These are phyloP conservation scores for Furnarius figulus DNA, from an alignment of 2,113 vertebrate genomes.

Conservation along the genomic window DNA sequence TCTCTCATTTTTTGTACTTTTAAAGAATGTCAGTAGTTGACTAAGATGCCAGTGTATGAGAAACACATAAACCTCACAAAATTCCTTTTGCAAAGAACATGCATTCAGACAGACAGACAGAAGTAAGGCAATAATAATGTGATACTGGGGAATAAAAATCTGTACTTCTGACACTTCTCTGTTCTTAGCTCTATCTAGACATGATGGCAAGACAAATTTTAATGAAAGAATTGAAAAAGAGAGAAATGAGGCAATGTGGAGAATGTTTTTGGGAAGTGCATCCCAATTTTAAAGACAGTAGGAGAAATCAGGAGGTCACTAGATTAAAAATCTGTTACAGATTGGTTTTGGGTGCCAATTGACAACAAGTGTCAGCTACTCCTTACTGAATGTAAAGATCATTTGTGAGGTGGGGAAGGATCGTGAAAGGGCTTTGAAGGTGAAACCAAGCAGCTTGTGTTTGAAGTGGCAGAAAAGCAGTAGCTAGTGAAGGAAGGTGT, in stretches of 20 bases:
- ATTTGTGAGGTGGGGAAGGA: constrained; percentile 6
- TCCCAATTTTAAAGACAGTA: background rate
- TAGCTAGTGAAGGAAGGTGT: background rate
- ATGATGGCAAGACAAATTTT: background rate
- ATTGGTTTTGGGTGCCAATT: background rate
- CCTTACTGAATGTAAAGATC: background rate
- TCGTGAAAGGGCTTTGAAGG: background rate
- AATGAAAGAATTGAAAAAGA: background rate
- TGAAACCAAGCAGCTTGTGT: constrained; percentile 11
- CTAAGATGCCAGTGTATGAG: background rate
- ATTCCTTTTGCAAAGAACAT: background rate
- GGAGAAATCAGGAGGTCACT: background rate
- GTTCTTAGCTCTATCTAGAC: background rate
- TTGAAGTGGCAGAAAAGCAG: constrained; percentile 31
- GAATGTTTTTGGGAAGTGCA: background rate
- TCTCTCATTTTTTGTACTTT: background rate
- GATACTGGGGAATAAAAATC: background rate
- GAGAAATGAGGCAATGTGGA: background rate
- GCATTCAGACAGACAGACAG: background rate
- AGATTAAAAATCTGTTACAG: background rate
- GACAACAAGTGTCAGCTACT: background rate
- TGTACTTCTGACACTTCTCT: background rate
- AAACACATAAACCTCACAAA: background rate
- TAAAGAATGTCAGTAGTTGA: background rate
- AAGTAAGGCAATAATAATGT: background rate